These are phyloP conservation scores for Sitobion miscanthi DNA, from an alignment of 1,140 invertebrate species.

Conservation along the genomic window DNA sequence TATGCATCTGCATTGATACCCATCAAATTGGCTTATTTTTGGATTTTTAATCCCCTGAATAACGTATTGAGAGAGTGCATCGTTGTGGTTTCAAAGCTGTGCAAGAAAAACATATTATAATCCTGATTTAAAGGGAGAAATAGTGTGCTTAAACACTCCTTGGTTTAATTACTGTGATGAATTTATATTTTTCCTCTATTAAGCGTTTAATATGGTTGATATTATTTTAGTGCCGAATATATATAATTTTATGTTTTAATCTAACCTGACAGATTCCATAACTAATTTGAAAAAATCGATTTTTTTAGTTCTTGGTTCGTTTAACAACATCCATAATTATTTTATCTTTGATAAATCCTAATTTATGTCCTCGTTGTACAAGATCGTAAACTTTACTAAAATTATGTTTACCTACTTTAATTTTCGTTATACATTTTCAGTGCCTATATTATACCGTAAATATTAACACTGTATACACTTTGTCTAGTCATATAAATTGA, in stretches of 20 bases:
- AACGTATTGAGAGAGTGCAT: background rate
- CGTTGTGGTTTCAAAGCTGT: background rate
- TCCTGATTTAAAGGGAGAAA: background rate
- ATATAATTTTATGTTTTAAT: background rate
- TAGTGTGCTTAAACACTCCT: background rate
- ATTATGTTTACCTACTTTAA: background rate
- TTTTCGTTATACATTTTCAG: background rate
- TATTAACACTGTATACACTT: background rate
- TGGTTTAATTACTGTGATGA: slow-evolving; percentile 13
- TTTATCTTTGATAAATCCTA: slow-evolving; percentile 10
- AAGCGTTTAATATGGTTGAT: background rate
- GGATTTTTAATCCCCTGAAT: background rate
- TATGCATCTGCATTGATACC: background rate
- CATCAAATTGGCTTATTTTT: slow-evolving; percentile 32
- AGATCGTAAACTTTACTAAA: background rate
- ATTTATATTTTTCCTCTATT: background rate
- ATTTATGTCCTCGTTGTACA: background rate
- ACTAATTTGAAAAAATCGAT: background rate
- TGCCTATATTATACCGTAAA: background rate
- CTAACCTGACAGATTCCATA: background rate
- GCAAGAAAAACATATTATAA: slow-evolving; percentile 17
- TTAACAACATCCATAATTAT: slow-evolving; percentile 3
- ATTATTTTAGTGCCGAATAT: background rate
- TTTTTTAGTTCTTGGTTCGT: background rate
- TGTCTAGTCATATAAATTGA: background rate